Conservation (phyloP, 1,140 invertebrate species). For the Listronotus bonariensis region DNA sequence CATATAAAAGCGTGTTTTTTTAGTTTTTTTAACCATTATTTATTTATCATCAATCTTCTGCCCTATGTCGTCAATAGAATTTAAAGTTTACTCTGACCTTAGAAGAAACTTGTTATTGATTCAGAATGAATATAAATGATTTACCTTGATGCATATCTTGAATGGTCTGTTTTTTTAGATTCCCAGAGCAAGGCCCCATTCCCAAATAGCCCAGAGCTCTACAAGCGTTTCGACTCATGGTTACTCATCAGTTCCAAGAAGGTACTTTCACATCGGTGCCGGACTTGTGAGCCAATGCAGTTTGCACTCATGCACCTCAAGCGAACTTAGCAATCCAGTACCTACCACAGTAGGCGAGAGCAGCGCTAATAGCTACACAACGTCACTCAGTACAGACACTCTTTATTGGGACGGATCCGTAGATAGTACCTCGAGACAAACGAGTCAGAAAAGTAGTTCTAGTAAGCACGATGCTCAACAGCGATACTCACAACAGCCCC, state of each 20-base stretch:
- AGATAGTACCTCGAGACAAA: constrained; percentile 50
- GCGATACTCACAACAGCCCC: constrained; percentile 52
- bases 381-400: constrained; percentile 81
- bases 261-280: constrained; percentile 64
- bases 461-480: constrained; percentile 52
- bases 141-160: too few species aligned
- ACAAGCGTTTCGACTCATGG: constrained; percentile 20
- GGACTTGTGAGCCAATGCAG: constrained; percentile 76
- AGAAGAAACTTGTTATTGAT: too few species aligned
- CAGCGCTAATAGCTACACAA: constrained; percentile 73
- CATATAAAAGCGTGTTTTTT: too few species aligned
- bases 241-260: constrained; percentile 43
- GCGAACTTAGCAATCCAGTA: constrained; percentile 64
- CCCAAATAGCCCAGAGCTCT: constrained; percentile 52
- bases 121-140: too few species aligned
- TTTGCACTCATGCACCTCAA: constrained; percentile 78
- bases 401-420: constrained; percentile 76
- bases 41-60: too few species aligned
- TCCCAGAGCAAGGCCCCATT: constrained; percentile 55
- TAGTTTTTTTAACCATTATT: too few species aligned
- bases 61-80: too few species aligned
- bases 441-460: constrained; percentile 53
- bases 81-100: too few species aligned
- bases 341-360: constrained; percentile 68
- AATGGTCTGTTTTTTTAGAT: too few species aligned